A percentile compares a stretch with the other conserved stretches of the same genome.
Conservation (phyloP, 2,113 vertebrate species). For the Hemiprocne comata region DNA sequence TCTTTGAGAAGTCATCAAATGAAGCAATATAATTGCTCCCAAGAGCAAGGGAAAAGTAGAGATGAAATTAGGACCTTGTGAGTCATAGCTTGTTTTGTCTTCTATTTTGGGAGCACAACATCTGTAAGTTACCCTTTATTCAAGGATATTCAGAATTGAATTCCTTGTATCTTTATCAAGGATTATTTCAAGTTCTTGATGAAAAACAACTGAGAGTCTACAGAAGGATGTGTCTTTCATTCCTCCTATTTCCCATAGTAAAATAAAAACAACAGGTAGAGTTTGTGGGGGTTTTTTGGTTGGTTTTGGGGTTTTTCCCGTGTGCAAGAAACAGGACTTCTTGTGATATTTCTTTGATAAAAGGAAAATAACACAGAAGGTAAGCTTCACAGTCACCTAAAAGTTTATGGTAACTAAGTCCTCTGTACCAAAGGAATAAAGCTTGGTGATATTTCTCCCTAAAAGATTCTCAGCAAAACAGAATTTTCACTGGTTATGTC, state of each 20-base stretch:
- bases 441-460: neutral
- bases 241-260: neutral
- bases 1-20: neutral
- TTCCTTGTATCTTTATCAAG: neutral
- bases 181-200: neutral
- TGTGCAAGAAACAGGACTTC: neutral
- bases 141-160: constrained; percentile 1
- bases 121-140: constrained; percentile 9
- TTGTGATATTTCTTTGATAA: neutral
- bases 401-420: neutral
- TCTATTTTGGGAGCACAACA: constrained; percentile 25
- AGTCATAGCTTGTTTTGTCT: constrained; percentile 15
- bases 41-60: neutral
- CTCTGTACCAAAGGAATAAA: neutral
- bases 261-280: neutral
- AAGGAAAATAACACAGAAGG: neutral
- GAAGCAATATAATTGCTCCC: neutral
- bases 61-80: constrained; percentile 30
- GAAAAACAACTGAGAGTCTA: neutral
- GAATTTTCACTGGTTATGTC: neutral
- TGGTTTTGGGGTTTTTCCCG: neutral
- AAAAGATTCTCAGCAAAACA: neutral
- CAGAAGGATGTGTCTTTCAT: neutral
- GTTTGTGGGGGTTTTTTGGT: neutral
- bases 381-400: neutral